Base-by-base conservation (phyloP, 2,888 invertebrate species). In the Melinaea marsaeus region DNA sequence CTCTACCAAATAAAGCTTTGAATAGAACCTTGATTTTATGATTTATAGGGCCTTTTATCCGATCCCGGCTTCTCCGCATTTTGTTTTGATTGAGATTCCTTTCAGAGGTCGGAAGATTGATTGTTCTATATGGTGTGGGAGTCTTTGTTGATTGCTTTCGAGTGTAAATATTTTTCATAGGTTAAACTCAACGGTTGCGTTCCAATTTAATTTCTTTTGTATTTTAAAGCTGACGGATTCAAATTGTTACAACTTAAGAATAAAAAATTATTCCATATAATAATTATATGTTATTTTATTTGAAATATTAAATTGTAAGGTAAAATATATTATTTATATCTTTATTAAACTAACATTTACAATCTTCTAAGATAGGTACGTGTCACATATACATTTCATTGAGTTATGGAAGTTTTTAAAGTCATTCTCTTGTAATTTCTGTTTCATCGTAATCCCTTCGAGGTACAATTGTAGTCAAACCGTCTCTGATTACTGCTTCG, bases 31-130 rank as follows among this genome's bases (percentile, higher is more conserved):
- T 90, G 90, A 90, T 90, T 90, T 90, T 90, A 90, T 90, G 89
- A 90, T 90, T 89, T 90, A 90, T 90, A 85, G 80, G 79, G 74
- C 81, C 86, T 83, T 88, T 89, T 88, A 90, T 88, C 80, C 83
- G 79, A 80, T 78, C 80, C 75, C 80, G 80, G 83, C 84, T 86
- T 83, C 88, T 81, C 77, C 80, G 83, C 86, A 85, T 85, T 88
- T 83, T 90, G 84, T 90, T 90, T 89, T 89, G 90, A 90, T 89
- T 90, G 89, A 86, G 84, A 85, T 79, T 84, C 83, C 88, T 88
- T 88, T 88, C 84, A 86, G 79, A 78, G 80, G 75, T 74, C 78
- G 79, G 76, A 87, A 90, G 90, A 90, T 90, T 88, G 88, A 90
- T 90, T 88, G 89, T 90, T 88, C 83, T 84, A 79, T 79, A 79